phyloP scores from a whole-genome alignment of 2,888 invertebrate genomes.

The Linnaemya tessellans region DNA sequence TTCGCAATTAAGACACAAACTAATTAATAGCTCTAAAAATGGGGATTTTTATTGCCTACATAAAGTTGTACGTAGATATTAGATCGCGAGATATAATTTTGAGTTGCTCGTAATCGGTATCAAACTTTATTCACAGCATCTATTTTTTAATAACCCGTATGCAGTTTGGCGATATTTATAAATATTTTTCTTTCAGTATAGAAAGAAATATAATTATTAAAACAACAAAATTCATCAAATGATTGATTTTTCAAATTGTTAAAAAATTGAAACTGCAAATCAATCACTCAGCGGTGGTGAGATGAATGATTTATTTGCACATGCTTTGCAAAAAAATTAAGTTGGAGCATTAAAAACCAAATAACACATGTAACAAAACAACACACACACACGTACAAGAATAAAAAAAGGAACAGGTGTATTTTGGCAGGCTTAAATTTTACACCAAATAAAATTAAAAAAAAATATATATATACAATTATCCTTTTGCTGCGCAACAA shows the following conservation, averaged over 20 bases:
- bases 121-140: no score
- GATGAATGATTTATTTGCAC: constrained; percentile 58
- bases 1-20: no score
- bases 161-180: no score
- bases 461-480: not conserved
- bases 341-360: constrained; percentile 25
- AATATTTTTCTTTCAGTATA: no score
- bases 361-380: constrained; percentile 37
- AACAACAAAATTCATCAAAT: constrained; percentile 31
- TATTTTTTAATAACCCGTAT: no score
- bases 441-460: constrained; percentile 22
- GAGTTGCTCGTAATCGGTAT: no score
- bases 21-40: no score
- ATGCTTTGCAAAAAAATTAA: constrained; percentile 49
- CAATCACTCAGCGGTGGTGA: constrained; percentile 54
- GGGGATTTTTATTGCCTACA: no score
- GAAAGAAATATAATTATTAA: not conserved
- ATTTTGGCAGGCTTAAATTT: constrained; percentile 24
- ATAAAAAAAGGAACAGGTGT: constrained; percentile 50
- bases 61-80: no score
- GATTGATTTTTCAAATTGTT: constrained; percentile 60
- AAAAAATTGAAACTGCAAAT: constrained; percentile 59
- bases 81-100: no score
- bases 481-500: constrained; percentile 4
- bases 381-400: not conserved